phyloP scores from a whole-genome alignment of 2,888 invertebrate species.

The Lycocerus yunnanus region DNA sequence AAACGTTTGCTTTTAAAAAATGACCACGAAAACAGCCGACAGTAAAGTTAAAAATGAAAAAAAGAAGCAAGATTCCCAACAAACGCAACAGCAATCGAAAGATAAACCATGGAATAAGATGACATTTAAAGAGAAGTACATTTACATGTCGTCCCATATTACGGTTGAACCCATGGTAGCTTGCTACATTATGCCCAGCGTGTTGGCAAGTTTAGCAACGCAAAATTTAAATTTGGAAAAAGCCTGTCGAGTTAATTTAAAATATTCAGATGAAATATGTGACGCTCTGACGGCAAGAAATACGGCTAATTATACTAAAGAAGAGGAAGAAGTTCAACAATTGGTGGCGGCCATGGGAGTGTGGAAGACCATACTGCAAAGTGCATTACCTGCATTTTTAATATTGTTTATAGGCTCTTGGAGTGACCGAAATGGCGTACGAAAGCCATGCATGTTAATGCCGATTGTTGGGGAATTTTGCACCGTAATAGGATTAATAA shows the following conservation, averaged over 20 bases:
- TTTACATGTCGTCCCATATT: constrained; percentile 65
- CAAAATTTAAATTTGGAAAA: constrained; percentile 86
- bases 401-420: constrained; percentile 83
- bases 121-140: constrained; percentile 61
- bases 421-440: constrained; percentile 70
- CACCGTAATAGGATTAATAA: constrained; percentile 75
- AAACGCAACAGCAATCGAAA: constrained; percentile 7
- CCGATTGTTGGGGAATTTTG: constrained; percentile 82
- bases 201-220: constrained; percentile 74
- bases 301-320: constrained; percentile 66
- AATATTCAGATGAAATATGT: constrained; percentile 73
- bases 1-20: not conserved
- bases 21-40: not conserved
- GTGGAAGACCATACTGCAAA: constrained; percentile 86
- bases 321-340: constrained; percentile 61
- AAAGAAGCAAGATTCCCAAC: not conserved
- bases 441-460: constrained; percentile 82
- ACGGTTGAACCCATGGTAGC: constrained; percentile 79
- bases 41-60: not conserved
- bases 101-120: constrained; percentile 47
- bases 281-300: constrained; percentile 75
- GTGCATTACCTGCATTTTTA: constrained; percentile 78
- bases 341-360: constrained; percentile 75
- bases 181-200: constrained; percentile 70
- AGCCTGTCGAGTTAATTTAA: constrained; percentile 82